A percentile compares a stretch with the other conserved stretches of the same genome.
Evolutionary conservation across 2,888 invertebrate genomes (phyloP).

Genomic region (Toxonevra muliebris): DNA sequence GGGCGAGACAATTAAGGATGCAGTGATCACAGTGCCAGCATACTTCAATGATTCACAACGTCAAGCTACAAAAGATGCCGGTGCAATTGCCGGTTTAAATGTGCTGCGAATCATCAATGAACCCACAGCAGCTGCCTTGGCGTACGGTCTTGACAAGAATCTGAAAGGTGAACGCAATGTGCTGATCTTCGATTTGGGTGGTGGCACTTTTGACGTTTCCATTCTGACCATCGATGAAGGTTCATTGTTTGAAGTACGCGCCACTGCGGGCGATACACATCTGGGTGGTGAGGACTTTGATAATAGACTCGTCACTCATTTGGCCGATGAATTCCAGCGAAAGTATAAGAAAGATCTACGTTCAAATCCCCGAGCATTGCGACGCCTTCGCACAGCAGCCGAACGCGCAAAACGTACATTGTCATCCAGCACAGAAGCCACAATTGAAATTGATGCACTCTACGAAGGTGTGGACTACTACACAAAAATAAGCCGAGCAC

Average conservation of each 20-base stretch:
- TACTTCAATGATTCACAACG: slow-evolving; percentile 91
- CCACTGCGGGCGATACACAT: slow-evolving; percentile 92
- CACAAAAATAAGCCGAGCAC: slow-evolving; percentile 75
- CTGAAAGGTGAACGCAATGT: slow-evolving; percentile 83
- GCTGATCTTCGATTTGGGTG: slow-evolving; percentile 71
- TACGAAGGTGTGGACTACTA: slow-evolving; percentile 78
- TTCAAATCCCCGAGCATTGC: slow-evolving; percentile 71
- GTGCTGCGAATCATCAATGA: slow-evolving; percentile 92
- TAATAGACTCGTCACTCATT: slow-evolving; percentile 84
- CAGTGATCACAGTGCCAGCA: slow-evolving; percentile 90
- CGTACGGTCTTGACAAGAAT: slow-evolving; percentile 89
- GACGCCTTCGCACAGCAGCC: slow-evolving; percentile 78
- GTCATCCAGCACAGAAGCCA: slow-evolving; percentile 80
- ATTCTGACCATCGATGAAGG: slow-evolving; percentile 93
- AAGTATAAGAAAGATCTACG: slow-evolving; percentile 76
- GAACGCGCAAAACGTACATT: slow-evolving; percentile 81
- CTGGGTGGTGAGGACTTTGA: slow-evolving; percentile 92
- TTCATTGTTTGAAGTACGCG: slow-evolving; percentile 86
- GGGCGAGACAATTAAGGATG: slow-evolving; percentile 83
- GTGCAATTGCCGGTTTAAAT: slow-evolving; percentile 88
- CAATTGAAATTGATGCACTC: slow-evolving; percentile 78
- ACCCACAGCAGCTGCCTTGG: slow-evolving; percentile 90
- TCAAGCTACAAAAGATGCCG: slow-evolving; percentile 94
- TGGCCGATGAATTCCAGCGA: slow-evolving; percentile 85
- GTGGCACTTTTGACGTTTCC: slow-evolving; percentile 96